Conservation (phyloP, 2,113 vertebrate genomes). For the Xiphias gladius region DNA sequence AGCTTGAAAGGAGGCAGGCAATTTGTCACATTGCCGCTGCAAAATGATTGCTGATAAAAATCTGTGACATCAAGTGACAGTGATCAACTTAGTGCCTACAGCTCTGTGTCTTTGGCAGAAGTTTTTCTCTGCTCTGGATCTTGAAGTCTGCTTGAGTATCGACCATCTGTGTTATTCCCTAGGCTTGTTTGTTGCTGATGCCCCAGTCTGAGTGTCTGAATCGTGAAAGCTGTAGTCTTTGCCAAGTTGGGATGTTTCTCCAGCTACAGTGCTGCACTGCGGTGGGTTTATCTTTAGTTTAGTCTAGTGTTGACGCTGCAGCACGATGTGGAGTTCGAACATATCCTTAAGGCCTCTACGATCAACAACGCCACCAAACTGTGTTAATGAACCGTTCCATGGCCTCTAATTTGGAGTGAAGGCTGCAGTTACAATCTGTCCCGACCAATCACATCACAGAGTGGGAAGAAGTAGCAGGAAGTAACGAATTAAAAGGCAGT, state of each 20-base stretch:
- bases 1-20: constrained; percentile 47
- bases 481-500: constrained; percentile 66
- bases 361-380: constrained; percentile 63
- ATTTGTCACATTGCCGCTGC: constrained; percentile 43
- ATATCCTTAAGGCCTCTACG: constrained; percentile 50
- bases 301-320: constrained; percentile 47
- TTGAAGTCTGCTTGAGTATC: constrained; percentile 45
- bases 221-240: constrained; percentile 42
- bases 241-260: constrained; percentile 51
- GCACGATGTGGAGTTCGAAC: constrained; percentile 50
- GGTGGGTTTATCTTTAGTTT: constrained; percentile 50
- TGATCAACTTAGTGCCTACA: constrained; percentile 41
- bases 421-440: constrained; percentile 77
- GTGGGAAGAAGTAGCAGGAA: constrained; percentile 53
- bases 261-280: constrained; percentile 23
- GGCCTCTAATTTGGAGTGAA: constrained; percentile 76
- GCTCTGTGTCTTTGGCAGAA: constrained; percentile 37
- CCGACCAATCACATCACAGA: constrained; percentile 74
- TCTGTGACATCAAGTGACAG: constrained; percentile 57
- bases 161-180: constrained; percentile 62
- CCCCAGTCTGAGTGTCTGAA: constrained; percentile 24
- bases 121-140: constrained; percentile 22
- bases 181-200: constrained; percentile 36
- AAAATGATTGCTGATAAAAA: constrained; percentile 56
- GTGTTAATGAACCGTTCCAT: constrained; percentile 72